Evolutionary conservation across 92 coral and sea anemone genomes (phyloP), one percentile per base, ranked within the genome.

Genomic region (Blastomussa wellsi): DNA sequence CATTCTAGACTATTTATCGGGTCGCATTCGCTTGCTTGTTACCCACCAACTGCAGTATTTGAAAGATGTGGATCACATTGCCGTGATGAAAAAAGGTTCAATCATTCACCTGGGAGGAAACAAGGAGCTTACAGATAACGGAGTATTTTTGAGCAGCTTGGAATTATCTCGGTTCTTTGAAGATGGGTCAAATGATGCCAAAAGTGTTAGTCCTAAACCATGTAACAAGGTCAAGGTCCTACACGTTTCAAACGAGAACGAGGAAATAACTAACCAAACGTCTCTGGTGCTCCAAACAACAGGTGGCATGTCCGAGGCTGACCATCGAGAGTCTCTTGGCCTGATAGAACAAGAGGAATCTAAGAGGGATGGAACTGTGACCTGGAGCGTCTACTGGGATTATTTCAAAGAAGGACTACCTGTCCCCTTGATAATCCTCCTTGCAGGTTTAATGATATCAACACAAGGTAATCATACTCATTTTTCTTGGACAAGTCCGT

Each of bases 391-490:
- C 17, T 74, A 74, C 53, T 74, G 78, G 78, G 37, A 74, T 24
- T 74, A 74, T 42, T 39, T 74, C 19, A 74, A 48, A 15, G 57
- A 74, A 26, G 77, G 35, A 39, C 59, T 39, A 6, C 32, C 78
- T 39, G 53, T 41, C 0, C 57, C 78, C 37, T 20, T 42, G 20
- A 41, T 74, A 11, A 3, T 74, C 5, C 20, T 74, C 5, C 19
- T 42, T 39, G 78, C 29, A n/a, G 33, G 42, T 41, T 48, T 14
- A 28, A 35, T 74, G 35, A 29, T 74, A 39, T 17, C 78, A n/a
- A 59, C 78, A 22, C 78, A 74, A 74, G 78, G 78, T 74, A 74
- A 41, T n/a, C n/a, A n/a, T n/a, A n/a, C n/a, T n/a, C n/a, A n/a
- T n/a, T n/a, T n/a, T n/a, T n/a, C n/a, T n/a, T n/a, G n/a, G n/a